Base-by-base conservation (phyloP, 2,113 vertebrate genomes). In the Charina bottae region DNA sequence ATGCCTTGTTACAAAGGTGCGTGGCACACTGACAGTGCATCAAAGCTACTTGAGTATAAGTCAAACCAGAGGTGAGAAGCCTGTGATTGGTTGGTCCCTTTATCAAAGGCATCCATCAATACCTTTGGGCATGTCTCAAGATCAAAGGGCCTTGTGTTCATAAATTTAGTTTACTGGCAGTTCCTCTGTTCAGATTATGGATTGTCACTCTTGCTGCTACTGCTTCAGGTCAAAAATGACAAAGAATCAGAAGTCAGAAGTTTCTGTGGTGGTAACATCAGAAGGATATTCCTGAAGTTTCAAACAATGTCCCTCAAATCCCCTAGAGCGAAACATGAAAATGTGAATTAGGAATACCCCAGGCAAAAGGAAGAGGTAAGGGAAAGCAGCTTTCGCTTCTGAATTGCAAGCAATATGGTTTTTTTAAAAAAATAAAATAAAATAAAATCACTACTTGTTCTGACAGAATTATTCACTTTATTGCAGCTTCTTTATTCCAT, bases 131-230 rank as follows among this genome's bases (percentile, higher is more conserved):
- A 89, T 89, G 78, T 72, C 90, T 89, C 87, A 9, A 55, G 87
- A 91, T 93, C 93, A 93, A 91, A 93, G 87, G 72, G 28, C 90
- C 83, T 91, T 89, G 90, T 89, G 83, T 91, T 91, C 90, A 91
- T 91, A 91, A 93, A 86, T 93, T 93, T 93, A 88, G 87, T 93
- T 91, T 89, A 86, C 90, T 83, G 83, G 83, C 90, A 93, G 83
- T 87, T 91, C 60, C 42, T 53, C 83, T 78, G 83, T 89, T 89
- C 90, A 86, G 90, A 89, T 89, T 87, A 91, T n/a, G 87, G 78
- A 91, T 60, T 91, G 93, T 93, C 93, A 89, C 93, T 86, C 84
- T 89, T 85, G 59, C 89, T 59, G 90, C 83, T 93, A 78, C 83
- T 89, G 87, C 59, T 91, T 49, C 90, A 86, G 93, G 90, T 89